Percentiles rank a stretch among this genome's conserved stretches.
Evolutionary conservation across 1,140 invertebrate species (phyloP).

Genomic region (Caenorhabditis remanei): DNA sequence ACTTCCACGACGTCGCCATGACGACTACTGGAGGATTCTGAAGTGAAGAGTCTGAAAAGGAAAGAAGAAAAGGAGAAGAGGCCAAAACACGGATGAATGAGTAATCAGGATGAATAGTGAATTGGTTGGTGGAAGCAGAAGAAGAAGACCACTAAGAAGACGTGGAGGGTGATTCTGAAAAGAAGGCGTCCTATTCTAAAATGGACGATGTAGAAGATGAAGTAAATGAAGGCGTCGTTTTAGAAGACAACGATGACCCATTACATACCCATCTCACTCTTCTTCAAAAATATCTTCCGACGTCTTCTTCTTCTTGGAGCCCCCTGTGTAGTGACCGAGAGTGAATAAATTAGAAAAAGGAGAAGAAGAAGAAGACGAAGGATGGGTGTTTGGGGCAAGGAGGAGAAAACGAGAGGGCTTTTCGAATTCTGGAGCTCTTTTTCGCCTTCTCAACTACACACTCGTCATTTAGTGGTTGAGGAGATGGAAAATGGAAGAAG

Average conservation of each 20-base stretch:
- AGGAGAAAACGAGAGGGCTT: conserved; percentile 3
- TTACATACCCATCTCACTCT: background rate
- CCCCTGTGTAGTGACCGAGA: conserved; percentile 6
- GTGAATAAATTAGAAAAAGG: conserved; percentile 52
- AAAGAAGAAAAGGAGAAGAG: background rate
- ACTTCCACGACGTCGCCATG: conserved; percentile 1
- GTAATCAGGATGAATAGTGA: conserved; percentile 51
- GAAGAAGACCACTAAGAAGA: background rate
- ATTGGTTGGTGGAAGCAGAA: background rate
- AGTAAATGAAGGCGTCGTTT: background rate
- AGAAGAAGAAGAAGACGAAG: conserved; percentile 6
- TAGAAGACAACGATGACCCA: background rate
- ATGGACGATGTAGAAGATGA: background rate
- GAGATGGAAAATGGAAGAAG: conserved; percentile 4
- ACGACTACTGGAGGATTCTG: conserved; percentile 35
- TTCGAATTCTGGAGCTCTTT: conserved; percentile 55
- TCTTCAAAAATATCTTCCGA: conserved; percentile 11
- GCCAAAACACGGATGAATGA: conserved; percentile 29
- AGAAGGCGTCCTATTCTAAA: background rate
- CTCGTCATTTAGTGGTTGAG: conserved; percentile 41
- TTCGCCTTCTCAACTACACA: conserved; percentile 40
- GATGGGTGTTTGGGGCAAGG: background rate
- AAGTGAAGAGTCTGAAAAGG: background rate
- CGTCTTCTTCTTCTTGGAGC: background rate
- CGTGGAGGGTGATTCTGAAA: background rate